Evolutionary conservation across 23 tunicate genomes (phyloP).

Genomic region (Botrylloides violaceus): DNA sequence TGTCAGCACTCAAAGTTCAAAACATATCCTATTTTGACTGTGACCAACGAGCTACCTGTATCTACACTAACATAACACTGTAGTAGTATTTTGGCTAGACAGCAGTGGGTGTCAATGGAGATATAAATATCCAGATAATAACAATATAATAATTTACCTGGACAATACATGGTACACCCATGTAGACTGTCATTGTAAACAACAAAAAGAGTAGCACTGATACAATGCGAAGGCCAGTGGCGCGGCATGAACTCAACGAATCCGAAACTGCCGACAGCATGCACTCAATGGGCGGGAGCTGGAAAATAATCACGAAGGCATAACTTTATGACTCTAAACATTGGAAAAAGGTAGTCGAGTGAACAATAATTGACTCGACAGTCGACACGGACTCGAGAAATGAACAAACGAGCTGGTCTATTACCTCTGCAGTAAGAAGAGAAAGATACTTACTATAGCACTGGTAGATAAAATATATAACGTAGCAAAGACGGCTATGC

Average conservation of each 20-base stretch:
- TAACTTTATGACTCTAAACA: too few species aligned
- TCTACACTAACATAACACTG: too few species aligned
- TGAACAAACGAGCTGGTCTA: too few species aligned
- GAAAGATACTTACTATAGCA: slow-evolving; percentile 49
- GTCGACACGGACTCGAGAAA: too few species aligned
- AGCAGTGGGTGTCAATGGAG: too few species aligned
- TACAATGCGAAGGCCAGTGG: slow-evolving; percentile 45
- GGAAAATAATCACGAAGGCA: too few species aligned
- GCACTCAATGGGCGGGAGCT: slow-evolving; percentile 79
- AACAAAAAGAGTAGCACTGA: slow-evolving; percentile 3
- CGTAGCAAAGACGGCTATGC: slow-evolving; percentile 47
- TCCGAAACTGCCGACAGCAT: slow-evolving; percentile 67
- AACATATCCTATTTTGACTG: too few species aligned
- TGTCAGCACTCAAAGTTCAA: too few species aligned
- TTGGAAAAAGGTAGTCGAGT: too few species aligned
- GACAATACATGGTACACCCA: slow-evolving; percentile 16
- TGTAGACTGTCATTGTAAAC: slow-evolving; percentile 11
- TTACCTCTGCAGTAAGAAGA: not conserved
- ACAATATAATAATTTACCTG: not conserved
- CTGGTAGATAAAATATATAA: slow-evolving; percentile 53
- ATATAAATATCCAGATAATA: not conserved
- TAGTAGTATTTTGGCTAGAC: too few species aligned
- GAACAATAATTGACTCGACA: too few species aligned
- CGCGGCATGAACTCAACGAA: slow-evolving; percentile 36
- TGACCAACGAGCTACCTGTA: too few species aligned